Percentiles rank a stretch among this genome's conserved stretches.
phyloP scores from a whole-genome alignment of 2,888 invertebrate genomes.

The Ophion ellenae region DNA sequence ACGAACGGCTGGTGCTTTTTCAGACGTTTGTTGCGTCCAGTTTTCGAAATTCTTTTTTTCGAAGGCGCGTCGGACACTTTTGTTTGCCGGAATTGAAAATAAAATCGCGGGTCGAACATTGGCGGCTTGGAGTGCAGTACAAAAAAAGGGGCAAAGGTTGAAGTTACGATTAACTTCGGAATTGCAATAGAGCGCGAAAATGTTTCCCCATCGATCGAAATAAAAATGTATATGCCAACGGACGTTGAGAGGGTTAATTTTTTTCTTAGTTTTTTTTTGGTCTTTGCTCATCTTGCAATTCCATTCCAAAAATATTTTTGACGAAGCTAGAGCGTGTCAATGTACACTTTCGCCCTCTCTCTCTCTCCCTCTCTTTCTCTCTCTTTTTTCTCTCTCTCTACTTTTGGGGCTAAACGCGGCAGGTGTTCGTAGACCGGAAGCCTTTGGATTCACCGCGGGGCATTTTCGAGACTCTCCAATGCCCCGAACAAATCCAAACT shows the following conservation, averaged over 20 bases:
- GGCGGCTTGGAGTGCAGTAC: too few species aligned
- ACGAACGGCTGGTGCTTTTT: neutral
- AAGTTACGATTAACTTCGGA: too few species aligned
- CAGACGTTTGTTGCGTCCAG: neutral
- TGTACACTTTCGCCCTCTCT: too few species aligned
- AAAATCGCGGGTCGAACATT: too few species aligned
- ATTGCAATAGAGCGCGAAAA: too few species aligned
- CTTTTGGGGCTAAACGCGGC: slow-evolving; percentile 71
- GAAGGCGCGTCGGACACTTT: neutral
- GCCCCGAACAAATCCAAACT: slow-evolving; percentile 82
- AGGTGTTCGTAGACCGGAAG: slow-evolving; percentile 82
- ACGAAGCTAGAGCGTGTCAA: too few species aligned
- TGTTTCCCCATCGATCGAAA: neutral
- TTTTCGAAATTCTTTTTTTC: neutral
- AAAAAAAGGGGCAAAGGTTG: too few species aligned
- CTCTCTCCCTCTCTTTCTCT: neutral
- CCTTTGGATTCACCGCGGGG: slow-evolving; percentile 78
- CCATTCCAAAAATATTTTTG: too few species aligned
- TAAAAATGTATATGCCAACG: neutral
- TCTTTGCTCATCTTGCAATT: neutral
- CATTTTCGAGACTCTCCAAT: slow-evolving; percentile 75
- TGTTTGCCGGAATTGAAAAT: too few species aligned
- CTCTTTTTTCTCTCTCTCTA: neutral
- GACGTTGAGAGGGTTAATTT: neutral
- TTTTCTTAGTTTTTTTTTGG: neutral